phyloP scores from a whole-genome alignment of 2,797 vertebrate genomes.

The Phataginus tricuspis region DNA sequence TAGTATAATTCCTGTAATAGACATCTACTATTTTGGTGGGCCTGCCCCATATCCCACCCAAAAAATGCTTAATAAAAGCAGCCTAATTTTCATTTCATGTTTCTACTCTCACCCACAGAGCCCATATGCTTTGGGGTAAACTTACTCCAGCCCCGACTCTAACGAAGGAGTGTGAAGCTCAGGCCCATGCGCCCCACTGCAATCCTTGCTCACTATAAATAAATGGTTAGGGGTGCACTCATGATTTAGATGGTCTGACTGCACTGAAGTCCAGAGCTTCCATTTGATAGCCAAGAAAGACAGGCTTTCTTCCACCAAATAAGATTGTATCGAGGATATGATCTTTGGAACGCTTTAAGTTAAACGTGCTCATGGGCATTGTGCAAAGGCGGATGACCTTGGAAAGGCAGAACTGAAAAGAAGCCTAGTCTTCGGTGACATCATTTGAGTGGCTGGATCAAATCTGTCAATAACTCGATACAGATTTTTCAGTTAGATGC shows the following conservation, averaged over 20 bases:
- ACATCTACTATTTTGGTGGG: neutral
- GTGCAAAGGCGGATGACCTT: neutral
- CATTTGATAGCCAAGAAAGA: neutral
- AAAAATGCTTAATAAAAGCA: slow-evolving; percentile 31
- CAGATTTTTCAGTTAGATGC: neutral
- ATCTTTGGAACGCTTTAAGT: neutral
- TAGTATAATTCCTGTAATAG: neutral
- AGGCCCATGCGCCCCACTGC: neutral
- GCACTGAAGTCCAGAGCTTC: neutral
- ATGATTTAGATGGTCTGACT: neutral
- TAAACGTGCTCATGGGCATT: neutral
- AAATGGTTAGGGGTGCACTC: neutral
- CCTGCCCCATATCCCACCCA: neutral
- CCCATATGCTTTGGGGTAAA: neutral
- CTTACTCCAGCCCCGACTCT: neutral
- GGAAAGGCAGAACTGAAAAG: neutral
- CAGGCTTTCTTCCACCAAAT: neutral
- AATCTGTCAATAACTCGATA: neutral
- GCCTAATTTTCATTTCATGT: neutral
- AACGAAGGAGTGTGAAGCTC: neutral
- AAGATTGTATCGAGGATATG: neutral
- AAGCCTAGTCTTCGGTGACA: neutral
- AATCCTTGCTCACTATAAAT: neutral
- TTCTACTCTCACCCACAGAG: neutral
- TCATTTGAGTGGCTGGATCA: neutral